Conservation (phyloP, 2,113 vertebrate species). For the Thamnaconus septentrionalis region DNA sequence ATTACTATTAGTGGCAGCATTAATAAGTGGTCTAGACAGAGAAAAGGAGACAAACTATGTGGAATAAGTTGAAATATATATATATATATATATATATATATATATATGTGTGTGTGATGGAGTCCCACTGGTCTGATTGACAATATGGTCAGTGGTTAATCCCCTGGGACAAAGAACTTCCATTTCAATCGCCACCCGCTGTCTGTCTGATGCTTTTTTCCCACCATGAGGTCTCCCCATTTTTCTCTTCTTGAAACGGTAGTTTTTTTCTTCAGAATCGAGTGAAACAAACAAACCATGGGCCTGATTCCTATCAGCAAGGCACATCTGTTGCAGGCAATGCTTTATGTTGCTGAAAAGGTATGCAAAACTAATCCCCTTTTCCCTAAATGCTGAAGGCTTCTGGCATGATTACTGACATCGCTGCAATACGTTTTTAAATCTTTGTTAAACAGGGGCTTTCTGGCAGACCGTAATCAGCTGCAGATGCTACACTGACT, state of each 20-base stretch:
- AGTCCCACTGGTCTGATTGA: too few relatives aligned
- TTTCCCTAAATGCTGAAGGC: conserved; percentile 2
- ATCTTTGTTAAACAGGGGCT: conserved; percentile 19
- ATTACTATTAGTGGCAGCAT: too few relatives aligned
- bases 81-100: too few relatives aligned
- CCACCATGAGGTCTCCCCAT: background rate
- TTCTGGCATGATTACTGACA: conserved; percentile 21
- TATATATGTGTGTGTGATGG: too few relatives aligned
- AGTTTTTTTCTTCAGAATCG: conserved; percentile 27
- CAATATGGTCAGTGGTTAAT: background rate
- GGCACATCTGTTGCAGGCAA: conserved; percentile 39
- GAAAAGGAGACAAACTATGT: too few relatives aligned
- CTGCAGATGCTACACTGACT: conserved; percentile 31
- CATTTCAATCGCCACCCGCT: background rate
- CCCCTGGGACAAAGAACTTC: background rate
- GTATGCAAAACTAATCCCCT: conserved; percentile 17
- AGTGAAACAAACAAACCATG: conserved; percentile 26
- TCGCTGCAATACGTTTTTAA: conserved; percentile 4
- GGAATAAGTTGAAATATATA: too few relatives aligned
- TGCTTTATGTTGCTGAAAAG: conserved; percentile 24
- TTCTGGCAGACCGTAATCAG: conserved; percentile 19
- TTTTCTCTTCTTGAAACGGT: conserved; percentile 44
- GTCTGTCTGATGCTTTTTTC: background rate
- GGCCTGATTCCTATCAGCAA: conserved; percentile 25
- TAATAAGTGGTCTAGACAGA: too few relatives aligned